These are phyloP conservation scores for Actinia equina DNA, from an alignment of 64 coral and sea anemone species.

Conservation along the genomic window DNA sequence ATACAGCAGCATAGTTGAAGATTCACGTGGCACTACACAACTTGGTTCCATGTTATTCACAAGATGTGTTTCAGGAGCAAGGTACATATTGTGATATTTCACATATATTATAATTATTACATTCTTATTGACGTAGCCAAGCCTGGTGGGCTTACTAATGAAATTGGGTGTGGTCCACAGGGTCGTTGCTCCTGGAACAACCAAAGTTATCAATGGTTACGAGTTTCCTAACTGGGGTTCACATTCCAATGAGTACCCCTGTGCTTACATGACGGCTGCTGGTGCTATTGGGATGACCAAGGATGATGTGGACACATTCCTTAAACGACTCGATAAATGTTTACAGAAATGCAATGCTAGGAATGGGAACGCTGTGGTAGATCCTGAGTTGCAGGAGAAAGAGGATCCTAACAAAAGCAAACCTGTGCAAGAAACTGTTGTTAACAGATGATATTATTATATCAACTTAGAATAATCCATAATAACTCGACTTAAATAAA, in stretches of 20 bases:
- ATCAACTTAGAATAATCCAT: no score
- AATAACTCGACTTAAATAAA: no score
- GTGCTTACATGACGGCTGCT: constrained; percentile 91
- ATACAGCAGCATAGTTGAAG: constrained; percentile 35
- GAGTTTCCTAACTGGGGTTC: constrained; percentile 91
- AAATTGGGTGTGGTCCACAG: constrained; percentile 20
- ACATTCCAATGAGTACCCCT: constrained; percentile 79
- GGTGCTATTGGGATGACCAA: constrained; percentile 91
- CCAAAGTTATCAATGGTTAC: constrained; percentile 87
- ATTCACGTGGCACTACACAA: constrained; percentile 53
- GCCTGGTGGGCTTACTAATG: no score
- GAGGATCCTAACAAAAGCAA: background rate
- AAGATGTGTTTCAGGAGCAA: constrained; percentile 95
- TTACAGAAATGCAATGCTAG: constrained; percentile 54
- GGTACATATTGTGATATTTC: constrained; percentile 27
- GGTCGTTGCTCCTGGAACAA: constrained; percentile 67
- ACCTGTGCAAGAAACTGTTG: background rate
- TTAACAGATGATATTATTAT: background rate
- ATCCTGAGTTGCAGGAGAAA: background rate
- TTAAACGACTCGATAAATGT: constrained; percentile 91
- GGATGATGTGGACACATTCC: constrained; percentile 92
- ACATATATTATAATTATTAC: background rate
- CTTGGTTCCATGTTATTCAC: constrained; percentile 98
- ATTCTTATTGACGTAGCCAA: no score
- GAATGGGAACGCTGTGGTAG: background rate